Evolutionary conservation across 2,797 vertebrate species (phyloP), one percentile per base, ranked within the genome.

Genomic region (Cynodonichthys magdalenae): DNA sequence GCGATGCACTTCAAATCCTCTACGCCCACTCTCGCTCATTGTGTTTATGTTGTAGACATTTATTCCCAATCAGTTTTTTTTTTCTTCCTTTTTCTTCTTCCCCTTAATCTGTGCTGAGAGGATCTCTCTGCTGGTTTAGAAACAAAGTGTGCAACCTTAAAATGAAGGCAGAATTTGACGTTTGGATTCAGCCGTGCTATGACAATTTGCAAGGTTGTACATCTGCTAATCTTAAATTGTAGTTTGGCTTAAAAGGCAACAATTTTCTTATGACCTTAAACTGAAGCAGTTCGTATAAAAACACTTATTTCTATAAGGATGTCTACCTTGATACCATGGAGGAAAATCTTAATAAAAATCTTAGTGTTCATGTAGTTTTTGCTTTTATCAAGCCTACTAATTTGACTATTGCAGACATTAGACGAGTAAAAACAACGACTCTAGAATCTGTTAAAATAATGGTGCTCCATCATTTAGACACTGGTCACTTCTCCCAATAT

Each of bases 1-100:
- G 73, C 59, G 18, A 63, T 55, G 63, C 45, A 45, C 74, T 82
- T 69, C 34, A 79, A 82, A 75, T 75, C 61, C 77, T 63, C 65
- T 50, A 58, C 63, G 14, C 87, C 81, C 72, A 86, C 85, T 28
- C 66, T 56, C 4, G 0, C 17, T 42, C 54, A 55, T 74, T 81
- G 56, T 81, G 20, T 79, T 73, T 71, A 20, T 58, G 66, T 29
- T 73, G 63, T 66, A 56, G 62, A 64, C 57, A 63, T 81, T 61
- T 46, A 55, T 47, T 63, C 57, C 46, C 53, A 51, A 19, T 76
- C 65, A 57, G 9, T 36, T 9, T 36, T 11, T 11, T 12, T 36
- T 34, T 34, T 34, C 6, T n/a, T n/a, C n/a, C n/a, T 29, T 57
- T 67, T 50, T 64, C 57, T 51, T 61, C 19, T 61, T 20, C 52